phyloP scores from a whole-genome alignment of 1,140 invertebrate species.

The Thereuonema tuberculata region DNA sequence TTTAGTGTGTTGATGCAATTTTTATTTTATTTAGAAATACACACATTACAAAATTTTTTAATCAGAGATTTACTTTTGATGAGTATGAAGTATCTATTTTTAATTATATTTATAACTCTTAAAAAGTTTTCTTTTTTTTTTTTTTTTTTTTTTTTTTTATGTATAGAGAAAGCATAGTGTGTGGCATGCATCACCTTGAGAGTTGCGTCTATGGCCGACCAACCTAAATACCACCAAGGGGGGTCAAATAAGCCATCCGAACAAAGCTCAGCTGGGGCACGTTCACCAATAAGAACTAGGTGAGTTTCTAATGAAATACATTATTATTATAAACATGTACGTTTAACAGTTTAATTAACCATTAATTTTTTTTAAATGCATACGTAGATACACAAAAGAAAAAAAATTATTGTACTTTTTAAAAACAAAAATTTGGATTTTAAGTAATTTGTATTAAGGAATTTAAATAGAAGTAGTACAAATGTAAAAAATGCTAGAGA shows the following conservation, averaged over 20 bases:
- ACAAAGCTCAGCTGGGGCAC: constrained; percentile 15
- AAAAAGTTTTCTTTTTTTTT: neutral
- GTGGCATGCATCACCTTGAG: constrained; percentile 30
- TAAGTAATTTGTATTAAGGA: too few relatives aligned
- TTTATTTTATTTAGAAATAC: too few relatives aligned
- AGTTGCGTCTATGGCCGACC: constrained; percentile 34
- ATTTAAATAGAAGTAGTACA: too few relatives aligned
- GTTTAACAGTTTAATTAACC: neutral
- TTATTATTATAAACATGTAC: neutral
- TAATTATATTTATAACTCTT: too few relatives aligned
- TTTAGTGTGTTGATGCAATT: too few relatives aligned
- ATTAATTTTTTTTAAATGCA: constrained; percentile 4
- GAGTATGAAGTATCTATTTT: too few relatives aligned
- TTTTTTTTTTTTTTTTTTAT: neutral
- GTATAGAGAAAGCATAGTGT: neutral
- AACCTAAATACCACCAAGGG: constrained; percentile 31
- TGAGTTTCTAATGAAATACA: constrained; percentile 6
- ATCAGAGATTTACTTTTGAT: too few relatives aligned
- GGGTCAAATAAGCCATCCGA: constrained; percentile 24
- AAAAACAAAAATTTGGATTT: too few relatives aligned
- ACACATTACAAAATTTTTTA: too few relatives aligned
- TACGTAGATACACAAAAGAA: too few relatives aligned
- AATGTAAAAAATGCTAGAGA: too few relatives aligned
- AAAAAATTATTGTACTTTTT: too few relatives aligned
- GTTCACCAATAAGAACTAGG: constrained; percentile 16